A percentile compares a stretch with the other conserved stretches of the same genome.
These are phyloP conservation scores for Epinotia ramella DNA, from an alignment of 2,888 invertebrate species.

Conservation along the genomic window DNA sequence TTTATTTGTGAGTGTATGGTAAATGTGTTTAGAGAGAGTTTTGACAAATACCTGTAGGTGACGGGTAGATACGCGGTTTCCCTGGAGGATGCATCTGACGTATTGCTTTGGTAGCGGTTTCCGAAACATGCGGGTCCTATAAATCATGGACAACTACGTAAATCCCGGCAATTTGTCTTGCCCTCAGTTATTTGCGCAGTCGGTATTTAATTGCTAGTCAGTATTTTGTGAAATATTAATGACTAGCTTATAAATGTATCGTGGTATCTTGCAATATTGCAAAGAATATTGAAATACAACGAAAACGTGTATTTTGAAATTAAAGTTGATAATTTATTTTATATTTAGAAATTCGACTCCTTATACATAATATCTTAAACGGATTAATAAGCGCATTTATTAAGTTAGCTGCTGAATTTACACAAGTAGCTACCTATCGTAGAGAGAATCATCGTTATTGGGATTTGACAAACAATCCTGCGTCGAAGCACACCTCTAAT, in stretches of 20 bases:
- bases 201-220: slow-evolving; percentile 33
- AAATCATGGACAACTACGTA: slow-evolving; percentile 66
- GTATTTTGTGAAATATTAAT: slow-evolving; percentile 28
- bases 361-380: too few species aligned
- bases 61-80: slow-evolving; percentile 70
- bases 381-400: too few species aligned
- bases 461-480: too few species aligned
- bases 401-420: too few species aligned
- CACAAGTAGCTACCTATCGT: too few species aligned
- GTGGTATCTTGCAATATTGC: neutral
- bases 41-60: slow-evolving; percentile 85
- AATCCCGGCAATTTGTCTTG: slow-evolving; percentile 40
- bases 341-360: too few species aligned
- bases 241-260: neutral
- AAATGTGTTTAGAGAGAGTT: slow-evolving; percentile 69
- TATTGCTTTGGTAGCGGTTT: slow-evolving; percentile 79
- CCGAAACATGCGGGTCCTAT: slow-evolving; percentile 67
- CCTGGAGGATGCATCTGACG: slow-evolving; percentile 79
- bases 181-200: slow-evolving; percentile 30
- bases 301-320: neutral
- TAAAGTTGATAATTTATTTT: too few species aligned
- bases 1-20: slow-evolving; percentile 47
- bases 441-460: too few species aligned
- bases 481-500: neutral
- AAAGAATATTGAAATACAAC: neutral